Percentiles rank a stretch among this genome's conserved stretches.
Evolutionary conservation across 2,888 invertebrate species (phyloP).

Genomic region (Dolichopus griseipennis): DNA sequence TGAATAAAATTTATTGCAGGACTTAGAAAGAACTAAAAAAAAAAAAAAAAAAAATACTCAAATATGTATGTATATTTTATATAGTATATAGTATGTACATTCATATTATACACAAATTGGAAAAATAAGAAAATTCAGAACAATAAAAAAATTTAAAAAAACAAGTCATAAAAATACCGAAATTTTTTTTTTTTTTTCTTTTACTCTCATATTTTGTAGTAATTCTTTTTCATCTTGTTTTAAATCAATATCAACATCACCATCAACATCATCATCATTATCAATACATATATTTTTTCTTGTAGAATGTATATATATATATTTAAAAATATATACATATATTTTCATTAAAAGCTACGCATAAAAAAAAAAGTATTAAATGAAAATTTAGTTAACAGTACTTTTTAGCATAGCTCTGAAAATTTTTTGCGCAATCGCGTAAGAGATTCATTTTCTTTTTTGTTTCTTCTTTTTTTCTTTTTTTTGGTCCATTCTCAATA

Average conservation of each 20-base stretch:
- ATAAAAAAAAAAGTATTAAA: background rate
- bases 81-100: no score
- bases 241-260: no score
- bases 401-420: background rate
- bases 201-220: background rate
- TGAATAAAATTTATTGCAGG: background rate
- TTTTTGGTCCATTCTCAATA: background rate
- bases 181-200: no score
- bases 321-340: background rate
- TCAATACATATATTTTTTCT: no score
- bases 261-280: no score
- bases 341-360: background rate
- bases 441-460: background rate
- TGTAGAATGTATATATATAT: no score
- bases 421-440: background rate
- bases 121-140: background rate
- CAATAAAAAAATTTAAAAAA: background rate
- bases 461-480: no score
- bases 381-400: background rate
- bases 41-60: no score
- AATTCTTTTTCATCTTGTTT: no score
- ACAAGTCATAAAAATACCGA: no score
- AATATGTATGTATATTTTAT: no score
- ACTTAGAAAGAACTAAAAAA: background rate
- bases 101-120: no score